Evolutionary conservation across 2,113 vertebrate genomes (phyloP).

Genomic region (Paralichthys olivaceus): DNA sequence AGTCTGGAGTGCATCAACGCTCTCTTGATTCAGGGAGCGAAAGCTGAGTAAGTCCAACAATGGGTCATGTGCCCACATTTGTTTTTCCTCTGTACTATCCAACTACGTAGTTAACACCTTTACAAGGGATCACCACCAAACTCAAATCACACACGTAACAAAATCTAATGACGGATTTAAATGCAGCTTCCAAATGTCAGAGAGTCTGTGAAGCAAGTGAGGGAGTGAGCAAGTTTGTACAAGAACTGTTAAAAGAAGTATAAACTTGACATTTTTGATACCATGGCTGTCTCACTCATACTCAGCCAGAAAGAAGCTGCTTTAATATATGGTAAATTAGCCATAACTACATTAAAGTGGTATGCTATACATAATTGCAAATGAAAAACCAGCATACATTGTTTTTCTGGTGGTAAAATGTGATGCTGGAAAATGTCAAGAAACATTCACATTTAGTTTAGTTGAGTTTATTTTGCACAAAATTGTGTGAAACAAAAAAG

Average conservation of each 20-base stretch:
- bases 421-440: background rate
- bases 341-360: background rate
- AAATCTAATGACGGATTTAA: background rate
- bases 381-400: background rate
- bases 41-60: conserved; percentile 94
- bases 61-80: conserved; percentile 57
- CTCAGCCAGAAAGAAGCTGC: conserved; percentile 1
- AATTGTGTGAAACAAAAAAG: too few species aligned
- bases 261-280: background rate
- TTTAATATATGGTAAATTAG: background rate
- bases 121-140: conserved; percentile 78
- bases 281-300: background rate
- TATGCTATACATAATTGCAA: background rate
- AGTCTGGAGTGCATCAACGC: conserved; percentile 96
- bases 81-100: conserved; percentile 62
- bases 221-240: background rate
- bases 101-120: conserved; percentile 60
- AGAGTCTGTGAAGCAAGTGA: conserved; percentile 5
- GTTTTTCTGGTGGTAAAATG: conserved; percentile 5
- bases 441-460: background rate
- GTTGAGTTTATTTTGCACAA: too few species aligned
- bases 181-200: background rate
- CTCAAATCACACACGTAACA: background rate
- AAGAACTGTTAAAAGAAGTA: background rate
- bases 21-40: conserved; percentile 95